A percentile compares a stretch with the other conserved stretches of the same genome.
Evolutionary conservation across 2,113 vertebrate species (phyloP).

Genomic region (Atrichornis clamosus): DNA sequence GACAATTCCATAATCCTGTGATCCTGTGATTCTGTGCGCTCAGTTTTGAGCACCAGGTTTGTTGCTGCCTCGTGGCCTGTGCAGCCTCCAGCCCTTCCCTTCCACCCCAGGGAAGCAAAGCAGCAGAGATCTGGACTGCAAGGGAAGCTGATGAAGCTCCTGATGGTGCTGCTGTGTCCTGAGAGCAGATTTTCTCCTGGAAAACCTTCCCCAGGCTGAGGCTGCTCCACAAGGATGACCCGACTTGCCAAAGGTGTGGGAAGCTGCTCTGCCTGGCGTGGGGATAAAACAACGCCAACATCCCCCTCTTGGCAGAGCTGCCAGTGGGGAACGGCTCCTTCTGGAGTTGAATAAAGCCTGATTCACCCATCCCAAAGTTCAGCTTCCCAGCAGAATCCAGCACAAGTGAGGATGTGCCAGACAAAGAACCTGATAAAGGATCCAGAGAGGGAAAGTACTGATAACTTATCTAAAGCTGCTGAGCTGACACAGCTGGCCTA

Average conservation of each 20-base stretch:
- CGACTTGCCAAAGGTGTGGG: background rate
- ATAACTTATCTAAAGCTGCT: background rate
- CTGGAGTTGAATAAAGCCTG: background rate
- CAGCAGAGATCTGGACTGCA: background rate
- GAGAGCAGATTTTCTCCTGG: background rate
- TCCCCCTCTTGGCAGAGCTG: background rate
- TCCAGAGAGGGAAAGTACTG: background rate
- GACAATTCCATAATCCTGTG: accelerated
- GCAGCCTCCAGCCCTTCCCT: background rate
- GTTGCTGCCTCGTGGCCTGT: background rate
- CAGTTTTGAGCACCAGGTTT: accelerated
- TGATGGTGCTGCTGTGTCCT: accelerated
- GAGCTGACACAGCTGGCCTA: background rate
- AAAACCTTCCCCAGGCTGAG: background rate
- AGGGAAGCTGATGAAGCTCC: background rate
- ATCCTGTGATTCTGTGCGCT: background rate
- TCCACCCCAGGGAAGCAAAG: background rate
- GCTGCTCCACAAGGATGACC: background rate
- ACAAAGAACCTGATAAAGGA: background rate
- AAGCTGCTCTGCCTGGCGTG: accelerated
- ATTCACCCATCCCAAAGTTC: background rate
- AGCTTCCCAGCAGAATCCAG: accelerated
- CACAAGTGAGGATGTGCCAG: background rate
- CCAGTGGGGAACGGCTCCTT: accelerated
- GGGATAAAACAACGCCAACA: background rate